Percentiles rank a stretch among this genome's conserved stretches.
Evolutionary conservation across 2,113 vertebrate genomes (phyloP).

Genomic region (Beaufortia kweichowensis): DNA sequence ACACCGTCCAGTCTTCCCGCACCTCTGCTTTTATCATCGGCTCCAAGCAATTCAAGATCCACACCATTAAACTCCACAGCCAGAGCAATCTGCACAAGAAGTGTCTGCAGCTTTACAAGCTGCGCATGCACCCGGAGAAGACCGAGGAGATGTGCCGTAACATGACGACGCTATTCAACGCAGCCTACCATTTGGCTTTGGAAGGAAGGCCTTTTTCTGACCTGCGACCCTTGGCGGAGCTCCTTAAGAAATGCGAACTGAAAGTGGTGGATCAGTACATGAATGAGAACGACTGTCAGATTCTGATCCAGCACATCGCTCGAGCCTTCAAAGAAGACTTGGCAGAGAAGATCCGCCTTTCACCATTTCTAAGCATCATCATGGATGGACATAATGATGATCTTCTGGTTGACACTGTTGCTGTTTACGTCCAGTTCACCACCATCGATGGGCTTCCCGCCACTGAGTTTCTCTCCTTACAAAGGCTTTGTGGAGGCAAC

Average conservation of each 20-base stretch:
- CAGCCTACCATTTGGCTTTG: conserved; percentile 89
- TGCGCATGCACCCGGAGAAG: conserved; percentile 97
- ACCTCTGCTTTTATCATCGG: conserved; percentile 96
- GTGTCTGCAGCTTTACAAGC: conserved; percentile 96
- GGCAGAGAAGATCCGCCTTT: conserved; percentile 89
- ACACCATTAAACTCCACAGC: conserved; percentile 97
- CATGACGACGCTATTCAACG: conserved; percentile 92
- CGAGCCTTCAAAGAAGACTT: conserved; percentile 88
- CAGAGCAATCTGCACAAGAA: conserved; percentile 99
- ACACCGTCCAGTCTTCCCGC: conserved; percentile 94
- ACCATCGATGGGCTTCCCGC: conserved; percentile 84
- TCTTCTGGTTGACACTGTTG: conserved; percentile 87
- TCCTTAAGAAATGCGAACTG: conserved; percentile 93
- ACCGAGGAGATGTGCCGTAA: conserved; percentile 97
- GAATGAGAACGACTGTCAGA: conserved; percentile 94
- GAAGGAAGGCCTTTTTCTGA: conserved; percentile 91
- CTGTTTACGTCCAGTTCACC: conserved; percentile 88
- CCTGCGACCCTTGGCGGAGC: conserved; percentile 88
- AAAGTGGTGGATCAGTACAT: conserved; percentile 97
- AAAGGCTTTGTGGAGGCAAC: conserved; percentile 82
- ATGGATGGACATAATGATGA: conserved; percentile 90
- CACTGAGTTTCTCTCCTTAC: conserved; percentile 90
- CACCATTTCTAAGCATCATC: conserved; percentile 90
- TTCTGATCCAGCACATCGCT: conserved; percentile 90
- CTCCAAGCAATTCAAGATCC: conserved; percentile 98